A percentile compares a stretch with the other conserved stretches of the same genome.
phyloP scores from a whole-genome alignment of 2,888 invertebrate genomes.

The Harmothoe impar region DNA sequence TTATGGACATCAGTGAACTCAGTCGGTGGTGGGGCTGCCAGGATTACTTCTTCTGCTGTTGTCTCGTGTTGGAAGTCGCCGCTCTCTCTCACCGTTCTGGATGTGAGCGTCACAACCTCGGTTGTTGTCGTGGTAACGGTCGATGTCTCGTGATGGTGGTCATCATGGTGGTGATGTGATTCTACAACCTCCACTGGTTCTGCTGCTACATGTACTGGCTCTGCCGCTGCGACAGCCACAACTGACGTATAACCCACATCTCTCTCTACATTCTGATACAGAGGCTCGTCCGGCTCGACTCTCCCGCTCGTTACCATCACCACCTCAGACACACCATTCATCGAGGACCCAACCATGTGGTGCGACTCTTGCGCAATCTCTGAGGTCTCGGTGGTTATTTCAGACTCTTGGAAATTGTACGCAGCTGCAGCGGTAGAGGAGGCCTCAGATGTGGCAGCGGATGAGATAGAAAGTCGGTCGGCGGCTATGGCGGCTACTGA shows the following conservation, averaged over 20 bases:
- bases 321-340: neutral
- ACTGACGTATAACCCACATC: neutral
- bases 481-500: neutral
- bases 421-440: neutral
- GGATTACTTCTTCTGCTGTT: neutral
- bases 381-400: neutral
- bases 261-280: too few relatives aligned
- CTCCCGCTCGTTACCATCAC: neutral
- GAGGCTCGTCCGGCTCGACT: too few relatives aligned
- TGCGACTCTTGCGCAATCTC: neutral
- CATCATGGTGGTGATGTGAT: neutral
- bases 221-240: neutral
- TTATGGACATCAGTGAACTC: neutral
- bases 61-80: neutral
- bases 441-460: neutral
- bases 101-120: conserved; percentile 20
- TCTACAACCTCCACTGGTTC: neutral
- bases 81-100: neutral
- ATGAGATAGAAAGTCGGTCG: neutral
- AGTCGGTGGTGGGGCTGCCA: neutral
- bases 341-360: neutral
- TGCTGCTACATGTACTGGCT: neutral
- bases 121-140: neutral
- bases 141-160: neutral
- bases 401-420: conserved; percentile 5